Percentiles rank a stretch among this genome's conserved stretches.
Conservation (phyloP, 2,797 vertebrate species). For the Knipowitschia caucasica region DNA sequence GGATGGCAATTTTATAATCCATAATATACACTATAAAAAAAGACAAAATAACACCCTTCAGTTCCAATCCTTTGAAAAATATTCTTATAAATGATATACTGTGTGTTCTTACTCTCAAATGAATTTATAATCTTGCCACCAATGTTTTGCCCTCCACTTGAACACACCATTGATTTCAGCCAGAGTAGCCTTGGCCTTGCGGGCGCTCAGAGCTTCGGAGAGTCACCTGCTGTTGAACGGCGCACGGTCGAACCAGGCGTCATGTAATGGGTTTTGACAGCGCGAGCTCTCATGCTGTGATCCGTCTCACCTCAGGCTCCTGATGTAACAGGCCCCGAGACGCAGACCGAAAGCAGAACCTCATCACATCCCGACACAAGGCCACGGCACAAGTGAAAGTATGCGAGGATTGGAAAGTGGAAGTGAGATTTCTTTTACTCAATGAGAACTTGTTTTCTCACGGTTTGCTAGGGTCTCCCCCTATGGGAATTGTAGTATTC, state of each 20-base stretch:
- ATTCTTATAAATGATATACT: not conserved
- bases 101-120: not conserved
- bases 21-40: too few relatives aligned
- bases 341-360: not conserved
- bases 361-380: not conserved
- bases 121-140: not conserved
- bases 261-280: conserved; percentile 24
- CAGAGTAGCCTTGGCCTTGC: conserved; percentile 1
- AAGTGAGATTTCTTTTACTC: too few relatives aligned
- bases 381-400: too few relatives aligned
- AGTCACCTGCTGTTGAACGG: conserved; percentile 40
- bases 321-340: conserved; percentile 4
- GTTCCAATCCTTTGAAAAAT: not conserved
- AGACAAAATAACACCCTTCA: too few relatives aligned
- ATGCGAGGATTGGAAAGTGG: too few relatives aligned
- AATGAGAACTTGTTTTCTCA: not conserved
- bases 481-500: too few relatives aligned
- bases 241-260: conserved; percentile 17
- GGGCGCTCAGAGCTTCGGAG: conserved; percentile 3
- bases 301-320: conserved; percentile 20
- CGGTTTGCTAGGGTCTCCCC: too few relatives aligned
- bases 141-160: not conserved
- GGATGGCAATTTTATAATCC: too few relatives aligned
- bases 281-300: conserved; percentile 12
- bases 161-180: not conserved